A percentile compares a stretch with the other conserved stretches of the same genome.
Evolutionary conservation across 2,888 invertebrate species (phyloP).

Genomic region (Zonitis immaculata): DNA sequence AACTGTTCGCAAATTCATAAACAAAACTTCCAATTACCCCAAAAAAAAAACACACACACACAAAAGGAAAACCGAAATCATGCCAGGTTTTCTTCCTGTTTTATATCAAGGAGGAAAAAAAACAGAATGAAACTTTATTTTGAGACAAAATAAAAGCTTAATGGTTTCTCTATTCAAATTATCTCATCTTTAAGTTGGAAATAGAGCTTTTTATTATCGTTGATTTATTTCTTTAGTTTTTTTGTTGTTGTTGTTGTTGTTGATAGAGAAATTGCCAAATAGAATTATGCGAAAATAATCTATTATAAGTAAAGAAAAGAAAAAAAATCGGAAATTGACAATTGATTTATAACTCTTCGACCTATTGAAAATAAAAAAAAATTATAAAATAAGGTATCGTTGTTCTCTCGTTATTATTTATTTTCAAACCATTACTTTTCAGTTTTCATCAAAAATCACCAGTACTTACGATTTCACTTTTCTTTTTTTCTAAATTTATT

Average conservation of each 20-base stretch:
- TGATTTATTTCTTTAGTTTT: constrained; percentile 4
- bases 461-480: no score
- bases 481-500: no score
- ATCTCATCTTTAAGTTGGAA: constrained; percentile 3
- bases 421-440: no score
- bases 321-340: neutral
- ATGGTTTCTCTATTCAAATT: constrained; percentile 11
- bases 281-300: no score
- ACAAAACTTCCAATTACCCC: no score
- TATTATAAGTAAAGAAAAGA: neutral
- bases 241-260: no score
- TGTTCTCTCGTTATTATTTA: neutral
- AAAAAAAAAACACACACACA: no score
- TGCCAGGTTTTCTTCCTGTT: neutral
- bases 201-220: constrained; percentile 1
- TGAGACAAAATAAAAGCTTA: neutral
- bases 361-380: no score
- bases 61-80: no score
- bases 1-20: no score
- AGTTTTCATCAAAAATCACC: no score
- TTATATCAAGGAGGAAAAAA: neutral
- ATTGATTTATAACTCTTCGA: no score
- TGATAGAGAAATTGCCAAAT: neutral
- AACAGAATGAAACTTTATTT: neutral
- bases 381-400: neutral